phyloP scores from a whole-genome alignment of 37 sponge, comb jelly and placozoan species.

The Halisarca cf. caerulea region DNA sequence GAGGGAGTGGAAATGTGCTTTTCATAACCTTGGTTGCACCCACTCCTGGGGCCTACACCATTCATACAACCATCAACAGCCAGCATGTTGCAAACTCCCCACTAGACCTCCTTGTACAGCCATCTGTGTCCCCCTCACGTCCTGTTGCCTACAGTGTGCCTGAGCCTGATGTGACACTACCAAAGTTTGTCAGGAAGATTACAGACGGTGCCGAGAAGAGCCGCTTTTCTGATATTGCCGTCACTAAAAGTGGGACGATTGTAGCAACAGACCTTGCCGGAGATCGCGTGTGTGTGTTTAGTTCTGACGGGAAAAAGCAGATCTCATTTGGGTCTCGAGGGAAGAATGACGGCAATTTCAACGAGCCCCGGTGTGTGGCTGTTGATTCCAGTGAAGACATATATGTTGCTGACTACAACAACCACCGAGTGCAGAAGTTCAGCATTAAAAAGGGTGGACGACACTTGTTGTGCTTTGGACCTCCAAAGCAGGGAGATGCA shows the following conservation, averaged over 20 bases:
- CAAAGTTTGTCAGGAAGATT: background rate
- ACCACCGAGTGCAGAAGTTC: conserved; percentile 23
- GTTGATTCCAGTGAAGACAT: background rate
- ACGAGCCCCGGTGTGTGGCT: conserved; percentile 22
- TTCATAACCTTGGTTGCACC: conserved; percentile 6
- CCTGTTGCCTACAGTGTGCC: no score
- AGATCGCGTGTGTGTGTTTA: conserved; percentile 5
- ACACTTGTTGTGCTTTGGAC: background rate
- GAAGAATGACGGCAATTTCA: background rate
- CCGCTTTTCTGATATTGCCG: conserved; percentile 18
- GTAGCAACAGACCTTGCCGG: background rate
- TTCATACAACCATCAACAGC: conserved; percentile 1
- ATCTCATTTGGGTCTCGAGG: conserved; percentile 12
- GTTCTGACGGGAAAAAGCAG: background rate
- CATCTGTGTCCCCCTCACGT: background rate
- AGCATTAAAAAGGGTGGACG: background rate
- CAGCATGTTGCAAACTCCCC: conserved; percentile 5
- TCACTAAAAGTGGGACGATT: background rate
- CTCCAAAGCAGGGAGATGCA: background rate
- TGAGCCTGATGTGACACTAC: background rate
- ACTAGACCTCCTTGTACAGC: background rate
- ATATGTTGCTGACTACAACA: conserved; percentile 18
- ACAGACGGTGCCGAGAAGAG: background rate
- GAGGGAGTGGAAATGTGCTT: background rate
- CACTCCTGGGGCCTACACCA: background rate